Base-by-base conservation (phyloP, 2,888 invertebrate species). In the Epinotia brunnichana region DNA sequence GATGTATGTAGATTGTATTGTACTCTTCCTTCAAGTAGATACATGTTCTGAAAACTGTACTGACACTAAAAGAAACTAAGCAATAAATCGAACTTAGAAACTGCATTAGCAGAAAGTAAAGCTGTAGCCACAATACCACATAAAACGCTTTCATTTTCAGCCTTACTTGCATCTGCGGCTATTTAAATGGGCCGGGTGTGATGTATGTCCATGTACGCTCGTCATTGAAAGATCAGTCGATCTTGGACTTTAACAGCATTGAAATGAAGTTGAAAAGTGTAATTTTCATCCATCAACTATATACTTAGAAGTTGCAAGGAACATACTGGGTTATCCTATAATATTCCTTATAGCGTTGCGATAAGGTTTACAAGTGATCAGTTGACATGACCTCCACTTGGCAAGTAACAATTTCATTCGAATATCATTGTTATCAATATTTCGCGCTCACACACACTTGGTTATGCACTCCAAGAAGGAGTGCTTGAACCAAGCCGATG, bases 61-160 rank as follows among this genome's bases (percentile, higher is more conserved):
- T 21, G 21, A 41, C 39, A 17, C 44, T n/a, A 19, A 44, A 51
- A 63, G 62, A 73, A 68, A 62, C 71, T 60, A 21, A 63, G 29
- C 24, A 29, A 54, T 39, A 24, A 24, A 51, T 72, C 24, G 56
- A 19, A 73, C 72, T 68, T 63, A 57, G 72, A 73, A 73, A 73
- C 67, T 73, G 53, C 73, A 73, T 73, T 69, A 73, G n/a, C 73
- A 69, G 73, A 72, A 72, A 67, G 71, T 72, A 72, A 72, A 56
- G 54, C 54, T 72, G 24, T 19, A 7, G 60, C 60, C 54, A 72
- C 71, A 72, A 72, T 72, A 61, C 67, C 66, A 61, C 67, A 67
- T 71, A 71, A 71, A 67, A 53, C 60, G 48, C 71, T 67, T 72
- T 72, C 71, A 44, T 67, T 72, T 72, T 72, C 61, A 71, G 60